phyloP scores from a whole-genome alignment of 1,140 invertebrate species.

The Pseudomyrmex sp. region DNA sequence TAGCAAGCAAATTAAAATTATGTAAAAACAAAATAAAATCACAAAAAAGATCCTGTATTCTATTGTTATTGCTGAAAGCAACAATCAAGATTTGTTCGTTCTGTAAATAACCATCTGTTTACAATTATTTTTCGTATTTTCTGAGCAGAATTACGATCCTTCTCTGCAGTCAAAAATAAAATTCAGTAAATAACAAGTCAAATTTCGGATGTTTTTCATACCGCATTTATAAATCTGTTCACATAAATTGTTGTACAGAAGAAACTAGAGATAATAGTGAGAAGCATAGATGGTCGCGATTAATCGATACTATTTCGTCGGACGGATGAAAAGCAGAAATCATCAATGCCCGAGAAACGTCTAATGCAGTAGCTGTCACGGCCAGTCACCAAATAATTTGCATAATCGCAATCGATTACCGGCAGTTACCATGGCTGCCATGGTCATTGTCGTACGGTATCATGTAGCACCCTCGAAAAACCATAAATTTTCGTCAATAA shows the following conservation, averaged over 20 bases:
- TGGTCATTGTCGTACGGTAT: constrained; percentile 40
- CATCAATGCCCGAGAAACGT: constrained; percentile 75
- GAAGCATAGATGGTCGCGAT: background rate
- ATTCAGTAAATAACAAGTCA: background rate
- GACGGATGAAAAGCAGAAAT: constrained; percentile 66
- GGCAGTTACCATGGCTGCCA: constrained; percentile 60
- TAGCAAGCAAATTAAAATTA: constrained; percentile 31
- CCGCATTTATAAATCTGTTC: background rate
- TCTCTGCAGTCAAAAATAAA: background rate
- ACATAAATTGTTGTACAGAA: background rate
- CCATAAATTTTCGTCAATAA: constrained; percentile 31
- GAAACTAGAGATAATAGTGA: background rate
- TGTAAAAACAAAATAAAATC: background rate
- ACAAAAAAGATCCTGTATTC: background rate
- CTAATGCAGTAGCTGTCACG: constrained; percentile 72
- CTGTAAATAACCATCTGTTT: background rate
- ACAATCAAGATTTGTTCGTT: constrained; percentile 9
- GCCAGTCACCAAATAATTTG: constrained; percentile 77
- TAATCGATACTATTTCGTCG: constrained; percentile 15
- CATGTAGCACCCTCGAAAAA: constrained; percentile 53
- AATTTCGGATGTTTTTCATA: background rate
- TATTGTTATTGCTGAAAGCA: background rate
- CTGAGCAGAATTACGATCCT: background rate
- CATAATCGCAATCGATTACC: constrained; percentile 78
- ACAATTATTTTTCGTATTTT: background rate